A percentile compares a stretch with the other conserved stretches of the same genome.
Conservation (phyloP, 2,888 invertebrate genomes). For the Pinctada fucata region DNA sequence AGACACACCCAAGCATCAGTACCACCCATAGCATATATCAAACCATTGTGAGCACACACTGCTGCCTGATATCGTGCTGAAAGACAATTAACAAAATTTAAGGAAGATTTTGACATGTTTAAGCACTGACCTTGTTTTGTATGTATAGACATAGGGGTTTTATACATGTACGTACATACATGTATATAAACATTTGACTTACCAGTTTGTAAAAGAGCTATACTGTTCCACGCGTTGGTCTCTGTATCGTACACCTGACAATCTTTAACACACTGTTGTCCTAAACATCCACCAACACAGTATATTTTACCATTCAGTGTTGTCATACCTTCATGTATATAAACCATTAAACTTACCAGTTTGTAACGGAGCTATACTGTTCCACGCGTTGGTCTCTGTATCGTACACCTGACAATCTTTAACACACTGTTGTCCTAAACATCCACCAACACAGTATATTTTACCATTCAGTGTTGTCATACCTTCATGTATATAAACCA, state of each 20-base stretch:
- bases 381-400: constrained; percentile 83
- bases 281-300: constrained; percentile 89
- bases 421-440: constrained; percentile 84
- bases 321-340: constrained; percentile 80
- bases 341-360: constrained; percentile 78
- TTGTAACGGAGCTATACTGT: constrained; percentile 82
- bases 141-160: too few relatives aligned
- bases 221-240: constrained; percentile 82
- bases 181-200: constrained; percentile 45
- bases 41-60: constrained; percentile 83
- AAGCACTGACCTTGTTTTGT: too few relatives aligned
- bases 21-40: constrained; percentile 89
- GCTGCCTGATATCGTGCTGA: constrained; percentile 88
- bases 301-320: constrained; percentile 83
- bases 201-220: constrained; percentile 83
- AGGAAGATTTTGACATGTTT: too few relatives aligned
- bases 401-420: constrained; percentile 86
- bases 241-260: constrained; percentile 85
- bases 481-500: constrained; percentile 74
- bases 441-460: constrained; percentile 89
- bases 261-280: constrained; percentile 83
- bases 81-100: constrained; percentile 32
- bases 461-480: constrained; percentile 83
- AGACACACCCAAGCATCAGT: constrained; percentile 93
- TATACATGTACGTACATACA: too few relatives aligned